phyloP scores from a whole-genome alignment of 2,113 vertebrate species.

The Loxodonta africana region DNA sequence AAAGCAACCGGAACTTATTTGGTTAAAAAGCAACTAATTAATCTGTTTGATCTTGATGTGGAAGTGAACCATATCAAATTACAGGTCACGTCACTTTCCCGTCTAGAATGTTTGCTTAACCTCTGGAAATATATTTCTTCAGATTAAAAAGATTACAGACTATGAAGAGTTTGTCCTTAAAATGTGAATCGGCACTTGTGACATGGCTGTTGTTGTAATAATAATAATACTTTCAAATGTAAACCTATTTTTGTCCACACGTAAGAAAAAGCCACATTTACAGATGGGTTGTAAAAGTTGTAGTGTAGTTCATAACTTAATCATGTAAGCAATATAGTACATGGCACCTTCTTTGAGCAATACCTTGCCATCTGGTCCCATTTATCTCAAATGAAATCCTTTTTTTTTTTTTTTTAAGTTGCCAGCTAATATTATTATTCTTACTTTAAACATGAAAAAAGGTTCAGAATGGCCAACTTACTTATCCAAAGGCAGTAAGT shows the following conservation, averaged over 20 bases:
- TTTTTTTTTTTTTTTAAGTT: neutral
- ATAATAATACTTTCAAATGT: neutral
- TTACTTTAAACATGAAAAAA: conserved; percentile 42
- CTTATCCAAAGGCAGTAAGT: neutral
- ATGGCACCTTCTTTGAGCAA: conserved; percentile 3
- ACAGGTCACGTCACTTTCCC: conserved; percentile 60
- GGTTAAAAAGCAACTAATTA: conserved; percentile 72
- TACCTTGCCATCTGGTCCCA: neutral
- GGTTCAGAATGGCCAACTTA: conserved; percentile 23
- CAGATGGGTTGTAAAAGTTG: neutral
- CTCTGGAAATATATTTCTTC: conserved; percentile 61
- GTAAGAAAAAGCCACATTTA: conserved; percentile 56
- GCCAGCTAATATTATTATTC: neutral
- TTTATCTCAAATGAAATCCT: conserved; percentile 43
- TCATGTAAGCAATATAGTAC: neutral
- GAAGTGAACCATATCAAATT: conserved; percentile 70
- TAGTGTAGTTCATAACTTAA: neutral
- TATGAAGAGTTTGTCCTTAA: conserved; percentile 12
- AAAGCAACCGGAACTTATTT: conserved; percentile 40
- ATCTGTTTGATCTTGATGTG: conserved; percentile 78
- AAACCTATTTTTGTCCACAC: conserved; percentile 7
- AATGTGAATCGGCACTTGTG: neutral
- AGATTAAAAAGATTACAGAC: neutral
- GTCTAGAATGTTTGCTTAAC: conserved; percentile 67
- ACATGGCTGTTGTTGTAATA: neutral